These are phyloP conservation scores for Amblyopsis hoosieri DNA, from an alignment of 2,797 vertebrate genomes.

Conservation along the genomic window DNA sequence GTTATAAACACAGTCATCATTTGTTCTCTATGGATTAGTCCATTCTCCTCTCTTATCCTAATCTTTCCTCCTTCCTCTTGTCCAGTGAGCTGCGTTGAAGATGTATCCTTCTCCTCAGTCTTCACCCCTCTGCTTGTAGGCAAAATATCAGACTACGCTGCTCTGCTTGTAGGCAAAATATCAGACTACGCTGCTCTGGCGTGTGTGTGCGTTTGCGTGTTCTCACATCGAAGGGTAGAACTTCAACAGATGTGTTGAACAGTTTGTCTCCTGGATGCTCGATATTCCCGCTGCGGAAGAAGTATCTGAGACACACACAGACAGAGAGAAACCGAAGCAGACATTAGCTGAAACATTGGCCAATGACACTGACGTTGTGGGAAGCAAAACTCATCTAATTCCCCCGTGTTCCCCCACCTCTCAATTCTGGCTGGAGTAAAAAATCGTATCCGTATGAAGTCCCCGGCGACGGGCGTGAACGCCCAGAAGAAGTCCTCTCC, in stretches of 20 bases:
- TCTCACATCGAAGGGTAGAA: conserved; percentile 90
- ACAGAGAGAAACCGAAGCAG: neutral
- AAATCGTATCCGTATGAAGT: conserved; percentile 96
- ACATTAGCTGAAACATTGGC: neutral
- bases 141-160: too few species aligned
- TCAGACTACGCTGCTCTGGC: neutral
- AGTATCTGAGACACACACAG: conserved; percentile 81
- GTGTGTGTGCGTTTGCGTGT: neutral
- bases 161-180: conserved; percentile 13
- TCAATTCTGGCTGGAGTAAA: conserved; percentile 93
- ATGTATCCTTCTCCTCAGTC: neutral
- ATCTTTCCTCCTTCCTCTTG: neutral
- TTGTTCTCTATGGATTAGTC: too few species aligned
- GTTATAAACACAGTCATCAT: neutral
- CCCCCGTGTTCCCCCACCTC: conserved; percentile 55
- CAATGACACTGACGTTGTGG: neutral
- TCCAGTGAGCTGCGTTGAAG: neutral
- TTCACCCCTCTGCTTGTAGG: conserved; percentile 15
- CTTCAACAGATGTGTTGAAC: conserved; percentile 95
- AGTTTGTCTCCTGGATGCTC: conserved; percentile 98
- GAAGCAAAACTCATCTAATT: neutral
- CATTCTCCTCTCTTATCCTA: neutral
- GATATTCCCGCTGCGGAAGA: conserved; percentile 96
- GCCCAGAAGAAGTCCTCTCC: conserved; percentile 99
- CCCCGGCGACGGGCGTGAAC: conserved; percentile 91